Evolutionary conservation across 2,113 vertebrate genomes (phyloP), one percentile per base, ranked within the genome.

Genomic region (Spizaetus ornatus): DNA sequence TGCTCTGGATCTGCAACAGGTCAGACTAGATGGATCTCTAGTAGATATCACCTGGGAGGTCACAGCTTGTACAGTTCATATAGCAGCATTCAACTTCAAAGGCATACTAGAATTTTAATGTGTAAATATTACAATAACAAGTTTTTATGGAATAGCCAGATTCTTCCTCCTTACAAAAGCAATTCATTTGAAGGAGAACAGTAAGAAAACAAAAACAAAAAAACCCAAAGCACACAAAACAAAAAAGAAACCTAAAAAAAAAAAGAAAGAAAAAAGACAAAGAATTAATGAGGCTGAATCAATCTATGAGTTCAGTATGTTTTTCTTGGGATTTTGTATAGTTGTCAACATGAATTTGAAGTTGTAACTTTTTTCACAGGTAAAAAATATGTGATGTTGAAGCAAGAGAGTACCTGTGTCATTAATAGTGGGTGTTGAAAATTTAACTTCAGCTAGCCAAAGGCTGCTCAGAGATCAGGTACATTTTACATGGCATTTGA

Each of bases 201-300:
- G 9, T 22, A n/a, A 53, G 19, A 16, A 50, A 50, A 25, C 22
- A 42, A 34, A 82, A 45, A 17, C 8, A 52, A 40, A 15, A 40
- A 15, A 3, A 14, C 0, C 5, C 36, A 34, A 63, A 31, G 3
- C 6, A 31, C 6, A 8, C 18, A 53, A 58, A 22, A 1, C 8
- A 31, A 63, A 17, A 1, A 32, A 48, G 13, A 16, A 48, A 48
- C 48, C 48, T 48, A 22, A 42, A 34, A 79, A 45, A 17, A 50
- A 50, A 12, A 10, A 14, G 17, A 9, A 23, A 13, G 3, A 31
- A 71, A 36, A 69, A 27, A 32, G 13, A 10, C 9, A 27, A 59
- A 65, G 31, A 76, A 56, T 34, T 21, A 55, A 55, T 16, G 15
- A 77, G 34, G 17, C 19, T 58, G 55, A 42, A 34, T 79, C 34